These are phyloP conservation scores for Amphipyra tragopoginis DNA, from an alignment of 2,888 invertebrate genomes.

Conservation along the genomic window DNA sequence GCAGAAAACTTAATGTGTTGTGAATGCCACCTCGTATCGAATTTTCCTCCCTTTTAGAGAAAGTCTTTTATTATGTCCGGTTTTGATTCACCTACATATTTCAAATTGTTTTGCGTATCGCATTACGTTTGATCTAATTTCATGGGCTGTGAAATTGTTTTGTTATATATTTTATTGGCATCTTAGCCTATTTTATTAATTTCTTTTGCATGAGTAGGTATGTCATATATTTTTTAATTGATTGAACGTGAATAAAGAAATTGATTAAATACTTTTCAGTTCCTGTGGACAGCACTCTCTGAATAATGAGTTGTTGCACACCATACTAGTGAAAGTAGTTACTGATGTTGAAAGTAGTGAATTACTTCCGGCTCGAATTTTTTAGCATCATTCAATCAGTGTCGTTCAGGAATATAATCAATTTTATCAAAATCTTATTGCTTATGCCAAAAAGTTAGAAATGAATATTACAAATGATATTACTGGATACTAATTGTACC, in stretches of 20 bases:
- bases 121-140: constrained; percentile 2
- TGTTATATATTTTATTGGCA: not conserved
- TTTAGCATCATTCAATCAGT: not conserved
- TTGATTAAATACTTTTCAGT: not conserved
- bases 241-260: too few species aligned
- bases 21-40: constrained; percentile 43
- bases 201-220: not conserved
- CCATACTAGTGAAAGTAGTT: not conserved
- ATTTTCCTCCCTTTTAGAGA: constrained; percentile 54
- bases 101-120: constrained; percentile 16
- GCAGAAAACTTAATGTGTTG: constrained; percentile 57
- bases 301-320: too few species aligned
- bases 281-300: not conserved
- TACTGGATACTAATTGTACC: not conserved
- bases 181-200: not conserved
- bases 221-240: too few species aligned
- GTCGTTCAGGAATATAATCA: not conserved
- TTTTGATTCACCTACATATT: constrained; percentile 38
- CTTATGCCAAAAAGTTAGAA: too few species aligned
- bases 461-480: not conserved
- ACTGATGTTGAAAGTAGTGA: not conserved
- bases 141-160: not conserved
- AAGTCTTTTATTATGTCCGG: constrained; percentile 55
- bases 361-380: not conserved
- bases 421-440: too few species aligned